phyloP scores from a whole-genome alignment of 2,797 vertebrate genomes.

The Alectoris magna region DNA sequence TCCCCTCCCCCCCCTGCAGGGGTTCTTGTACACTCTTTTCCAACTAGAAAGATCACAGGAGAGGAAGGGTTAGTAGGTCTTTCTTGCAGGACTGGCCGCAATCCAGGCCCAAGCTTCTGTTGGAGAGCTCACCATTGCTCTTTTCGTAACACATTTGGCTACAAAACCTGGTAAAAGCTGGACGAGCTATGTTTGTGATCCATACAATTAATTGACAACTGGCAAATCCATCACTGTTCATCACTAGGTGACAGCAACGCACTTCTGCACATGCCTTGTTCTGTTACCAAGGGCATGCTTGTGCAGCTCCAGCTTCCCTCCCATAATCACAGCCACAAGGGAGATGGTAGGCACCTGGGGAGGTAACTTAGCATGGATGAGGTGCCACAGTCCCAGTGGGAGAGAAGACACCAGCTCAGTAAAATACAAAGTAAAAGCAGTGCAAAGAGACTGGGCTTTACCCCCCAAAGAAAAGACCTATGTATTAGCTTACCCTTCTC shows the following conservation, averaged over 20 bases:
- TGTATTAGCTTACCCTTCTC: background rate
- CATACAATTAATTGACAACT: constrained; percentile 25
- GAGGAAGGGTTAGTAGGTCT: background rate
- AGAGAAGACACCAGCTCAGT: background rate
- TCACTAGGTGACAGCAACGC: constrained; percentile 67
- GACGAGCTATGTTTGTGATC: background rate
- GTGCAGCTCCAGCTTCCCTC: background rate
- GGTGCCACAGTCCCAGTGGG: background rate
- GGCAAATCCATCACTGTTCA: constrained; percentile 24
- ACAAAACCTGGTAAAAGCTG: constrained; percentile 45
- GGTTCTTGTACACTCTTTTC: background rate
- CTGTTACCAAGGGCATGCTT: background rate
- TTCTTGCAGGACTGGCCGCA: background rate
- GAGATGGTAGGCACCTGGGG: background rate
- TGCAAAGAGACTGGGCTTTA: background rate
- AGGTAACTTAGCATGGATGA: background rate
- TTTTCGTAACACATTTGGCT: background rate
- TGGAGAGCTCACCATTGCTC: background rate
- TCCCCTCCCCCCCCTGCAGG: background rate
- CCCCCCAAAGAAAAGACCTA: background rate
- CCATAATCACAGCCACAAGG: background rate
- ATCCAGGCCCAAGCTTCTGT: constrained; percentile 40
- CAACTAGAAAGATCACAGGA: background rate
- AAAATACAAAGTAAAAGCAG: background rate
- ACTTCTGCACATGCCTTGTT: background rate